Base-by-base conservation (phyloP, 2,888 invertebrate genomes). In the Pedicia rivosa region DNA sequence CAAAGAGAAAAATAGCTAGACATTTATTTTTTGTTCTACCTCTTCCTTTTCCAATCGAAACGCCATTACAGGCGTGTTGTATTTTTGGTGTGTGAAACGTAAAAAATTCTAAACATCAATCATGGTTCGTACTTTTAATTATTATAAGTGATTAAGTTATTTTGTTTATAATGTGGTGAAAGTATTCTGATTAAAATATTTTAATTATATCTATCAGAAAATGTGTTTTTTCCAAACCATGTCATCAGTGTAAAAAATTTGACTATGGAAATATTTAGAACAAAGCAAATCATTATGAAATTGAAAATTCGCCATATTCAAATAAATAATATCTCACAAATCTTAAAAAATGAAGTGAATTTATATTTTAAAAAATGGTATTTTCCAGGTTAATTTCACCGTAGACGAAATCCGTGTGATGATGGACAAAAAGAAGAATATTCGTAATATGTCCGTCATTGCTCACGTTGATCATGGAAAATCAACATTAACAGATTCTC, bases 381-480 rank as follows among this genome's bases (percentile, higher is more conserved):
- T 19, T 36, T 53, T 63, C 28, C 53, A 97, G 98, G 98, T 99
- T 79, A 98, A 99, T 80, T 99, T 99, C 68, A 98, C 97, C 49
- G 90, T 99, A 70, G 97, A 97, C 74, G 94, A 98, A 74, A 97
- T 98, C 74, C 88, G 98, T 70, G 71, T 59, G 63, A 90, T 99
- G 82, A 99, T 99, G 98, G 97, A 99, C 87, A 90, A 90, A 67
- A 97, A 97, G 75, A 75, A 74, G 72, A 99, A 99, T 65, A 98
- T 99, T 72, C 82, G 98, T 63, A 99, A 99, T 72, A 99, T 99
- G 97, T 98, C 97, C 61, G 98, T 99, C 68, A 99, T 99, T 63
- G 98, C 98, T 54, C 98, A 99, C 69, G 98, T 99, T 50, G 98
- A 99, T 72, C 98, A 99, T 66, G 98, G 98, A 60, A 97, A 98